These are phyloP conservation scores for Piliocolobus tephrosceles DNA, from an alignment of 2,113 vertebrate genomes.

Conservation along the genomic window DNA sequence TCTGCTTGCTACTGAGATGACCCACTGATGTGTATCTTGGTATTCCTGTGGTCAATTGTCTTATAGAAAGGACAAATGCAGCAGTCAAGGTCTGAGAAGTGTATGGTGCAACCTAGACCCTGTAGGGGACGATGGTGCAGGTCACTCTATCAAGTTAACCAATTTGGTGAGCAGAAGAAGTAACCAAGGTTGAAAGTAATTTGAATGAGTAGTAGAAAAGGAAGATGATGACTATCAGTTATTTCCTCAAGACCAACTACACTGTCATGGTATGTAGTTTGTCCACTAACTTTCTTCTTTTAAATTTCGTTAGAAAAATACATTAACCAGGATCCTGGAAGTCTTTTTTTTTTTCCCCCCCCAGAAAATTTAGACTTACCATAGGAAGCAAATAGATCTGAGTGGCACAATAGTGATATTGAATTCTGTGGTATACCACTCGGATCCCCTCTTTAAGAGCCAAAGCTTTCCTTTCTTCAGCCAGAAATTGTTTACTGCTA, in stretches of 20 bases:
- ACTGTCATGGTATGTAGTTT: not conserved
- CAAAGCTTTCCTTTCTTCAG: not conserved
- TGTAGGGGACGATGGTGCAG: too few relatives aligned
- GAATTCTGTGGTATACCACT: not conserved
- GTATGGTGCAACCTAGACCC: not conserved
- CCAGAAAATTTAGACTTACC: not conserved
- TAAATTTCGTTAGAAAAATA: not conserved
- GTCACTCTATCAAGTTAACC: not conserved
- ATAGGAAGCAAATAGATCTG: not conserved
- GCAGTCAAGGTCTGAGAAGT: not conserved
- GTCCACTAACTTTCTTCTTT: not conserved
- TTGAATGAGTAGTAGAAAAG: not conserved
- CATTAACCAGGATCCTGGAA: not conserved
- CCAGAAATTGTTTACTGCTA: not conserved
- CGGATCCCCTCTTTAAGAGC: not conserved
- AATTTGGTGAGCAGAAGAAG: not conserved
- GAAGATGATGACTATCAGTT: not conserved
- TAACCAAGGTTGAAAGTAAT: not conserved
- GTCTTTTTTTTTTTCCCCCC: fast-evolving
- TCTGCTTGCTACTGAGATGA: not conserved
- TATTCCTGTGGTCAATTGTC: not conserved
- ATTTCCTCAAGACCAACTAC: not conserved
- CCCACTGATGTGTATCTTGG: not conserved
- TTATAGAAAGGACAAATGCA: not conserved
- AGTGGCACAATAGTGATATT: not conserved